phyloP scores from a whole-genome alignment of 2,797 vertebrate species.

The Neopelma chrysocephalum region DNA sequence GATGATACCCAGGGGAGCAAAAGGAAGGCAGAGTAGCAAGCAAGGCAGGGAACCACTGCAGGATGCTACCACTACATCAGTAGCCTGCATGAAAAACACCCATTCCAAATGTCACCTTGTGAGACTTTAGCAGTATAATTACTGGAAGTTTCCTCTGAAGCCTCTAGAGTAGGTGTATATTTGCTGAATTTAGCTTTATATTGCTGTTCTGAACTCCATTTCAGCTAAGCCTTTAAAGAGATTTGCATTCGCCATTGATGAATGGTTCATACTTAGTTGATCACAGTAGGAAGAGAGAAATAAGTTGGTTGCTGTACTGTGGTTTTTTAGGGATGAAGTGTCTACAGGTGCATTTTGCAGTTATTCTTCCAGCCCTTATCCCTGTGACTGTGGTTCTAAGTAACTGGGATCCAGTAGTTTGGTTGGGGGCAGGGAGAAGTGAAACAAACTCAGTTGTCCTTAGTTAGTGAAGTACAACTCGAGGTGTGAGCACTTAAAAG shows the following conservation, averaged over 20 bases:
- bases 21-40: not conserved
- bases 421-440: not conserved
- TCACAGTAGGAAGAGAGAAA: not conserved
- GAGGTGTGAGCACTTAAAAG: not conserved
- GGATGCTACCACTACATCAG: not conserved
- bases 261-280: not conserved
- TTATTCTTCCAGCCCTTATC: not conserved
- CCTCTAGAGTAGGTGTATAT: not conserved
- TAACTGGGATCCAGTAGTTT: not conserved
- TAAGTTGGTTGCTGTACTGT: not conserved
- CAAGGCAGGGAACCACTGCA: fast-evolving
- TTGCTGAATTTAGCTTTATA: not conserved
- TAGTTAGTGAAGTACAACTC: not conserved
- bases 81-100: not conserved
- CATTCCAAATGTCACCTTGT: not conserved
- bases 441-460: not conserved
- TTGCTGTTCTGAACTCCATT: not conserved
- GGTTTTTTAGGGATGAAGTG: not conserved
- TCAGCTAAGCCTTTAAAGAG: not conserved
- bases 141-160: not conserved
- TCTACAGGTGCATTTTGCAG: not conserved
- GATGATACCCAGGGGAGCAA: not conserved
- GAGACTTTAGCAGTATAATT: not conserved
- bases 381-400: not conserved
- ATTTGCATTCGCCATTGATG: not conserved